Evolutionary conservation across 2,888 invertebrate species (phyloP).

Genomic region (Imbricaverruca yamaguchii): DNA sequence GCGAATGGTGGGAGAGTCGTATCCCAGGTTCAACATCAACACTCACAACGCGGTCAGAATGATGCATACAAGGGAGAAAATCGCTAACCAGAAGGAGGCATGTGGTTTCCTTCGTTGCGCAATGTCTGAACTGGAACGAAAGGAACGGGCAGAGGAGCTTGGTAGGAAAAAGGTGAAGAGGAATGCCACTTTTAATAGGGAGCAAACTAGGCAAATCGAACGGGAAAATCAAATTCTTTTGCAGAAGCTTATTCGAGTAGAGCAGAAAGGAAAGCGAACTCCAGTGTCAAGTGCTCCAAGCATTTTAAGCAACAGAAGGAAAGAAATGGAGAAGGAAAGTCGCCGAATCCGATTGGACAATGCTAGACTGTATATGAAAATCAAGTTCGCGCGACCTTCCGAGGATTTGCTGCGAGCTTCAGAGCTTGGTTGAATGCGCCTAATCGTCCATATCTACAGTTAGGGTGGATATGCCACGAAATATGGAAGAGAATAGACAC

Average conservation of each 20-base stretch:
- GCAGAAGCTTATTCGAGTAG: neutral
- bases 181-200: neutral
- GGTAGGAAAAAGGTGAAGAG: neutral
- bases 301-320: neutral
- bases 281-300: neutral
- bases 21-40: neutral
- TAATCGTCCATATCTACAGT: too few relatives aligned
- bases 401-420: neutral
- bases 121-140: neutral
- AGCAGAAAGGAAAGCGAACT: neutral
- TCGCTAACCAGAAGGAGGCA: neutral
- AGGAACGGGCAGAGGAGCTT: neutral
- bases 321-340: neutral
- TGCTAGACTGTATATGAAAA: constrained; percentile 10
- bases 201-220: neutral
- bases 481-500: too few relatives aligned
- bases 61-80: neutral
- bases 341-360: neutral
- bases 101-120: neutral
- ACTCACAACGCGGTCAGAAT: neutral
- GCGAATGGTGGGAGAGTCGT: neutral
- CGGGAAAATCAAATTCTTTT: neutral
- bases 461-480: too few relatives aligned
- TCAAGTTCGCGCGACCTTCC: constrained; percentile 3
- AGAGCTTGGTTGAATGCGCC: neutral